Conservation (phyloP, 2,113 vertebrate genomes). For the Grammatotria lemairii region DNA sequence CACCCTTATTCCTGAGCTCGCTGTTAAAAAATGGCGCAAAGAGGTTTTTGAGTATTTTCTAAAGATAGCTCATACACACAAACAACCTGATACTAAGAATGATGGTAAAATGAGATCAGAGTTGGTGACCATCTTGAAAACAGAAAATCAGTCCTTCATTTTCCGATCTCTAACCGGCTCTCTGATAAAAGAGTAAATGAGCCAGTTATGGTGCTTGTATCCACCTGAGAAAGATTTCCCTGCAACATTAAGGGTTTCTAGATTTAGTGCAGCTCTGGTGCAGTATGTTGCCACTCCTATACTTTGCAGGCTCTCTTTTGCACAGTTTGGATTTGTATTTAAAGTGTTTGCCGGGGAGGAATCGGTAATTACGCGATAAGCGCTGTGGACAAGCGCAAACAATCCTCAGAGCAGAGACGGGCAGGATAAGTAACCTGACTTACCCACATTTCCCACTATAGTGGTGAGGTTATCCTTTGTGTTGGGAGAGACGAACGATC, state of each 20-base stretch:
- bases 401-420: not conserved
- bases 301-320: not conserved
- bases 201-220: not conserved
- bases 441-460: constrained; percentile 76
- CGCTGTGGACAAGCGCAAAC: not conserved
- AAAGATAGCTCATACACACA: not conserved
- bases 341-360: not conserved
- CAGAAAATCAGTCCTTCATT: not conserved
- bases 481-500: constrained; percentile 61
- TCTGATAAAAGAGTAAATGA: not conserved
- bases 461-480: constrained; percentile 70
- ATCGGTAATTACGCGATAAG: not conserved
- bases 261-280: not conserved
- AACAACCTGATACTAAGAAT: not conserved
- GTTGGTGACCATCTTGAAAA: not conserved
- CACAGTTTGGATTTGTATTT: not conserved
- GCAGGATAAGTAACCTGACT: constrained; percentile 6
- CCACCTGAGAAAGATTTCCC: not conserved
- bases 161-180: not conserved
- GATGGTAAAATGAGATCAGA: accelerated
- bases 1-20: not conserved
- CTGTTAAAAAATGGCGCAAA: not conserved
- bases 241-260: not conserved
- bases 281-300: not conserved
- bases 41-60: not conserved